Evolutionary conservation across 2,888 invertebrate genomes (phyloP), one percentile per base, ranked within the genome.

Genomic region (Megamerina dolium): DNA sequence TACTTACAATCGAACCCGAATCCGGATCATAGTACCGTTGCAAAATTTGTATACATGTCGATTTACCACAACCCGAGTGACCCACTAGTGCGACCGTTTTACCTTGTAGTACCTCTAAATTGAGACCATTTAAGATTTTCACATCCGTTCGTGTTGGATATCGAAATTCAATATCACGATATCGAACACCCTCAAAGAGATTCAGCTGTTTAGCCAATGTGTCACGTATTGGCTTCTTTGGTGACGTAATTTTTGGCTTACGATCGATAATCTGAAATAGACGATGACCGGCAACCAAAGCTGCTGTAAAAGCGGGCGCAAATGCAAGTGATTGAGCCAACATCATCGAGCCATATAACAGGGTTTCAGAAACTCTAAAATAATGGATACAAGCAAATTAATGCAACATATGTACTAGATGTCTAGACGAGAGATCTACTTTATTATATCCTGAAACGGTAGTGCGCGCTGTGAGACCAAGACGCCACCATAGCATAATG

Each of bases 111-210:
- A 89, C 80, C 42, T 77, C 74, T 38, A 89, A 70, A 42, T 81
- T 77, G 9, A 89, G 65, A 1, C 83, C 84, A 47, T 82, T 79
- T 2, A 94, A 73, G 18, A 93, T 83, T 49, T 80, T 77, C 26
- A 80, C 77, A 56, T 87, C 85, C 4, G 80, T 77, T 6, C 92
- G 77, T 1, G 87, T 84, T 2, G 92, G 91, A 70, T 94, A 94
- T 20, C 81, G 78, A 73, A 92, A 92, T 51, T 78, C 77, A 1
- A 88, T 74, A 57, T 81, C 75, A 29, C 77, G 75, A 68, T 85
- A 85, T 29, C 78, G 62, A 1, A 70, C 61, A 8, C 70, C 70
- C 37, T 70, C 67, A 18, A 64, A 61, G 4, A 67, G 57, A 55
- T 67, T 66, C 21, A 66, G 32, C 29, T 61, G 67, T 41, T 60